Evolutionary conservation across 2,113 vertebrate species (phyloP).

Genomic region (Onychostruthus taczanowskii): DNA sequence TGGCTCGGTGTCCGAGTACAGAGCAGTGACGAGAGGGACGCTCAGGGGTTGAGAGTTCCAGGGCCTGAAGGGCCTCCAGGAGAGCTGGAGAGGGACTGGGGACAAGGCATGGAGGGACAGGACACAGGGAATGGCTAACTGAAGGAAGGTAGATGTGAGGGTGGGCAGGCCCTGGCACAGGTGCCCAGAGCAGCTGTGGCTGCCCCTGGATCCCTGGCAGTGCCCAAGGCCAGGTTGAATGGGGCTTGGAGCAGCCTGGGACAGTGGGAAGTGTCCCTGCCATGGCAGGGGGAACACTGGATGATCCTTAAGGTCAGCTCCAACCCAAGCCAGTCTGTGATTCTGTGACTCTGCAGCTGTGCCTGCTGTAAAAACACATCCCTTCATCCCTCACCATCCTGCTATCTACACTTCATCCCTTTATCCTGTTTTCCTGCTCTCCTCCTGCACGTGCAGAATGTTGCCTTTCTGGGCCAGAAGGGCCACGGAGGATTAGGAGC

Average conservation of each 20-base stretch:
- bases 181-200: neutral
- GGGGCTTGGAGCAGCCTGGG: neutral
- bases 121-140: neutral
- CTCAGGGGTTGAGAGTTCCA: neutral
- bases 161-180: neutral
- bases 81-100: neutral
- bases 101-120: neutral
- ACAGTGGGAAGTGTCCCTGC: neutral
- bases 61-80: neutral
- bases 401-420: neutral
- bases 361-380: neutral
- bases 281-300: neutral
- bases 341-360: neutral
- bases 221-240: neutral
- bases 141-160: neutral
- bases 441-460: neutral
- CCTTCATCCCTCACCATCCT: neutral
- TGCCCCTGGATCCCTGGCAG: neutral
- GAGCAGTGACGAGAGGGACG: accelerated
- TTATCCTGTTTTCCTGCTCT: neutral
- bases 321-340: neutral
- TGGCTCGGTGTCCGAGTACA: accelerated
- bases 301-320: accelerated
- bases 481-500: neutral
- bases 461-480: neutral